phyloP scores from a whole-genome alignment of 1,140 invertebrate genomes.

The Pomacea maculata region DNA sequence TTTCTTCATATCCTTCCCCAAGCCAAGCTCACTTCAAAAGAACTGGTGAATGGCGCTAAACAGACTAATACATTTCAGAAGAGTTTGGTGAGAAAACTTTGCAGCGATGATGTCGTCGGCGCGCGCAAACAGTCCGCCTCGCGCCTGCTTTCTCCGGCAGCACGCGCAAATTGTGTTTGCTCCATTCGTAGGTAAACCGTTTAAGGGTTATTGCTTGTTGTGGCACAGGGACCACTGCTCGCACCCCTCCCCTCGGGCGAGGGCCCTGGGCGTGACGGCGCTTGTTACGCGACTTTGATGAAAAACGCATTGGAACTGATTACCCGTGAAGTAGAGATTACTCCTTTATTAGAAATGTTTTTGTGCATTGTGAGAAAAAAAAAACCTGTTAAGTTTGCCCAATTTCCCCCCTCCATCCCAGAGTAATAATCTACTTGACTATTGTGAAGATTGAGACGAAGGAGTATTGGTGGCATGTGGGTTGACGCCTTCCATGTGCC shows the following conservation, averaged over 20 bases:
- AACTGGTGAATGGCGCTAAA: slow-evolving; percentile 18
- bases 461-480: no score
- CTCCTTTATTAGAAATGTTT: not conserved
- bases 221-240: not conserved
- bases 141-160: not conserved
- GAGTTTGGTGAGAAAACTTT: slow-evolving; percentile 27
- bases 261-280: not conserved
- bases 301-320: not conserved
- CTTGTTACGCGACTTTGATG: not conserved
- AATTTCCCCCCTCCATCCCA: no score
- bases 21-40: slow-evolving; percentile 22
- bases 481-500: no score
- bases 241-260: not conserved
- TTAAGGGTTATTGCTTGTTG: slow-evolving; percentile 22
- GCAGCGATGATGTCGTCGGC: not conserved
- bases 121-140: slow-evolving; percentile 9
- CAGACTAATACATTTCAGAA: slow-evolving; percentile 22
- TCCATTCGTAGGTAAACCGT: slow-evolving; percentile 21
- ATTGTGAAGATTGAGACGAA: no score
- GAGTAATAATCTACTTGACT: no score
- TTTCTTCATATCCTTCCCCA: not conserved
- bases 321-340: no score
- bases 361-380: not conserved
- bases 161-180: slow-evolving; percentile 21
- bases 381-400: not conserved